These are phyloP conservation scores for Zophobas morio DNA, from an alignment of 1,140 invertebrate species.

Conservation along the genomic window DNA sequence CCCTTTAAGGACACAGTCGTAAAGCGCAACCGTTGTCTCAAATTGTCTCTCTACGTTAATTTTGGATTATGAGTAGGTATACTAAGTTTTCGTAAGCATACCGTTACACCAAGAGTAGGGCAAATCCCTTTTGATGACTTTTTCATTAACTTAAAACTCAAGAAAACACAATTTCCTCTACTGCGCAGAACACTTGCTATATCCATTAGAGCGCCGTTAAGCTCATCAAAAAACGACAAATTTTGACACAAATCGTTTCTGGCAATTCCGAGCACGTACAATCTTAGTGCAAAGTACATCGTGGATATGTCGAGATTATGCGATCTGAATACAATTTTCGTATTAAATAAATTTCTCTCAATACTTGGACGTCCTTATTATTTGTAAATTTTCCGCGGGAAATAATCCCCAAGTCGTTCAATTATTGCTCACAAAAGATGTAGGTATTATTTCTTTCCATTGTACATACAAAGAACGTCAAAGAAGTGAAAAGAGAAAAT, in stretches of 20 bases:
- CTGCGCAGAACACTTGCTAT: neutral
- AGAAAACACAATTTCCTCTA: too few species aligned
- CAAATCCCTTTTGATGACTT: too few species aligned
- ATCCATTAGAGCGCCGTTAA: slow-evolving; percentile 18
- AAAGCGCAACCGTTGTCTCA: too few species aligned
- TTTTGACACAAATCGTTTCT: slow-evolving; percentile 19
- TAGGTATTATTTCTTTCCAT: slow-evolving; percentile 7
- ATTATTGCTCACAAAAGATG: slow-evolving; percentile 17
- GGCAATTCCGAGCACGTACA: slow-evolving; percentile 25
- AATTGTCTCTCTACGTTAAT: too few species aligned
- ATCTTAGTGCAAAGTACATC: slow-evolving; percentile 31
- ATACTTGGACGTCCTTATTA: neutral
- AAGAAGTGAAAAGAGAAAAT: neutral
- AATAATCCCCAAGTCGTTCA: slow-evolving; percentile 1
- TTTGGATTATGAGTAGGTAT: too few species aligned
- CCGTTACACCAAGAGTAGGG: too few species aligned
- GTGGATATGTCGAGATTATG: slow-evolving; percentile 16
- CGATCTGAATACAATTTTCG: slow-evolving; percentile 27
- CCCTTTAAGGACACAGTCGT: too few species aligned
- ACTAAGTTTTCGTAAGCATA: too few species aligned
- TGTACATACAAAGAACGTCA: neutral
- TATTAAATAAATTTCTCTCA: neutral
- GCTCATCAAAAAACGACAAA: slow-evolving; percentile 3
- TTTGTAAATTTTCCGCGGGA: neutral
- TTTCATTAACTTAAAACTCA: too few species aligned